Conservation (phyloP, 1,140 invertebrate species). For the Bombus difficillimus region DNA sequence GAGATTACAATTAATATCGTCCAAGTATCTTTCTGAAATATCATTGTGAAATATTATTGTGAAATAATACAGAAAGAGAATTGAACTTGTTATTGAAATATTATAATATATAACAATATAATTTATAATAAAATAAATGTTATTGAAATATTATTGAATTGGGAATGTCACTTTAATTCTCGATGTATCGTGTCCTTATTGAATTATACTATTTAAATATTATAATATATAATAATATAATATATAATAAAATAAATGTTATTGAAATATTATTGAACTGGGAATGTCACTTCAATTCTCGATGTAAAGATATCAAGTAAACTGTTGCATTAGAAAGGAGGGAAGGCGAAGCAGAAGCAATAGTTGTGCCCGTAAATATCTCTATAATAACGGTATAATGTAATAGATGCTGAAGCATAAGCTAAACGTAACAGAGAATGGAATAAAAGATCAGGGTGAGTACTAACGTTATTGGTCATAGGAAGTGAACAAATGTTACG, state of each 20-base stretch:
- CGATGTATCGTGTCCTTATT: no score
- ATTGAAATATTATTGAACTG: no score
- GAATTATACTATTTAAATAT: no score
- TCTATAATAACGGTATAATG: slow-evolving; percentile 15
- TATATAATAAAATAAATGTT: no score
- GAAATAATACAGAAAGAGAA: not conserved
- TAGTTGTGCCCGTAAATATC: not conserved
- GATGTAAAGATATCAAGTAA: not conserved
- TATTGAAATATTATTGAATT: no score
- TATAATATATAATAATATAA: no score
- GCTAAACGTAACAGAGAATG: not conserved
- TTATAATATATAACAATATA: no score
- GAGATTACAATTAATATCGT: not conserved
- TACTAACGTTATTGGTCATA: not conserved
- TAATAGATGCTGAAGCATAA: not conserved
- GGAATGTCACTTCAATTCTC: no score
- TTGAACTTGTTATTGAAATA: not conserved
- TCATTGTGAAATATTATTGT: no score
- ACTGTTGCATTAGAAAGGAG: not conserved
- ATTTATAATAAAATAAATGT: no score
- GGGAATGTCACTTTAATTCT: no score
- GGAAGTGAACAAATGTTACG: not conserved
- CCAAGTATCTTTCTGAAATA: no score
- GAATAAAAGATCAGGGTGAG: not conserved
- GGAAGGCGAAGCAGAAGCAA: not conserved